These are phyloP conservation scores for Buathra laborator DNA, from an alignment of 2,888 invertebrate genomes.

Conservation along the genomic window DNA sequence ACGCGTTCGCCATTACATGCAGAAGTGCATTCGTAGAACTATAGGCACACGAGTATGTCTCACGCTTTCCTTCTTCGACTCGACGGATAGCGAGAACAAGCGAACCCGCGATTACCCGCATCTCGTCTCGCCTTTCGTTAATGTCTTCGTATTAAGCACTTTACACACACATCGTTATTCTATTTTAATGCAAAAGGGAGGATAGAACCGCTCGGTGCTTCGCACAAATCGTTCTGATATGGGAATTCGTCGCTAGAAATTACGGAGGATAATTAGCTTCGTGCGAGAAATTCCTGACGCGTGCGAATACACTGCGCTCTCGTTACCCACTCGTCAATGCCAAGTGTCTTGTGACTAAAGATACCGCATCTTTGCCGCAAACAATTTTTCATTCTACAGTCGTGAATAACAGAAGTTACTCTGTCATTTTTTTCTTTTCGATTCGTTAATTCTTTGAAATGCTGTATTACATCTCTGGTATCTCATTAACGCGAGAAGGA, in stretches of 20 bases:
- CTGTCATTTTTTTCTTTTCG: too few species aligned
- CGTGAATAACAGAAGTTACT: neutral
- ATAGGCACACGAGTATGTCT: slow-evolving; percentile 53
- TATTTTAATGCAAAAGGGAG: neutral
- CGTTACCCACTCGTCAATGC: slow-evolving; percentile 38
- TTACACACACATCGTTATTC: slow-evolving; percentile 7
- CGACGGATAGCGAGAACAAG: slow-evolving; percentile 51
- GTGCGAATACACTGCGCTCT: slow-evolving; percentile 24
- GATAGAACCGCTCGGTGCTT: neutral
- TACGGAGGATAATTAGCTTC: neutral
- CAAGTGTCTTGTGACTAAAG: slow-evolving; percentile 23
- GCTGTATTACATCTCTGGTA: too few species aligned
- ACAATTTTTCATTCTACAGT: neutral
- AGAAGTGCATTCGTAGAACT: slow-evolving; percentile 7
- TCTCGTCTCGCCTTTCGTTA: slow-evolving; percentile 18
- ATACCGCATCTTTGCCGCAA: neutral
- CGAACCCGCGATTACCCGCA: slow-evolving; percentile 16
- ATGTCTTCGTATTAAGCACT: neutral
- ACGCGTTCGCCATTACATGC: neutral
- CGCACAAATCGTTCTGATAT: neutral
- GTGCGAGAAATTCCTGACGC: slow-evolving; percentile 24
- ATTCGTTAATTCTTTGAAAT: too few species aligned
- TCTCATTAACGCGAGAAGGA: too few species aligned
- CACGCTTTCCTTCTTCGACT: slow-evolving; percentile 65
- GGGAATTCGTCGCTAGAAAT: slow-evolving; percentile 24